A percentile compares a stretch with the other conserved stretches of the same genome.
These are phyloP conservation scores for Macropus fuliginosus DNA, from an alignment of 2,797 vertebrate species.

Conservation along the genomic window DNA sequence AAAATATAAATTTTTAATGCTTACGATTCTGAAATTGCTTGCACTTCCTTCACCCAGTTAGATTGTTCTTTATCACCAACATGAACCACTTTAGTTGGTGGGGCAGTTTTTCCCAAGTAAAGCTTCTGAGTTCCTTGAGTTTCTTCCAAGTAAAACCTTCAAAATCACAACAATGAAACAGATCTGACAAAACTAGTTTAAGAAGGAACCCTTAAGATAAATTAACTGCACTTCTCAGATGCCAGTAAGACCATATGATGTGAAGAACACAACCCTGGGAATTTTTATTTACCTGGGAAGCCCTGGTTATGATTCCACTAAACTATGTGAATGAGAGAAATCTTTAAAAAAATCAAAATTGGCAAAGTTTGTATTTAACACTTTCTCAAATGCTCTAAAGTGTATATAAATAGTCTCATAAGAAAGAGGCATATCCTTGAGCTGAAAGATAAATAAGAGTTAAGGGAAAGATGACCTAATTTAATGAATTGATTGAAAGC, in stretches of 20 bases:
- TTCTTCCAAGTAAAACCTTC: slow-evolving; percentile 93
- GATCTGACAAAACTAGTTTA: slow-evolving; percentile 22
- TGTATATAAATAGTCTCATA: not conserved
- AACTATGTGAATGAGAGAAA: not conserved
- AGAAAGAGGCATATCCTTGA: not conserved
- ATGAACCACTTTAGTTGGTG: slow-evolving; percentile 89
- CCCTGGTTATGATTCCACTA: not conserved
- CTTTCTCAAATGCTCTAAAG: not conserved
- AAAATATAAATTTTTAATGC: slow-evolving; percentile 72
- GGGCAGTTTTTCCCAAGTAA: slow-evolving; percentile 87
- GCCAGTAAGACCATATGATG: not conserved
- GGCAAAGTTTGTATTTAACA: not conserved
- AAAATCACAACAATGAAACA: slow-evolving; percentile 63
- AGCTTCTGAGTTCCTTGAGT: slow-evolving; percentile 90
- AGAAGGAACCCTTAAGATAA: not conserved
- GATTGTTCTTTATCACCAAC: slow-evolving; percentile 94
- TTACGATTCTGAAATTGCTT: slow-evolving; percentile 95
- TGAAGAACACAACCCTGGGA: not conserved
- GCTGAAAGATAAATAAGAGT: not conserved
- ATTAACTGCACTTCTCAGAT: not conserved
- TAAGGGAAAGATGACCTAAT: not conserved
- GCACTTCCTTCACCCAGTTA: slow-evolving; percentile 94
- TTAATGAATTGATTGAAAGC: not conserved
- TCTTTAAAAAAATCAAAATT: not conserved
- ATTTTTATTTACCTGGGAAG: not conserved